Evolutionary conservation across 2,113 vertebrate genomes (phyloP).

Genomic region (Columba livia): DNA sequence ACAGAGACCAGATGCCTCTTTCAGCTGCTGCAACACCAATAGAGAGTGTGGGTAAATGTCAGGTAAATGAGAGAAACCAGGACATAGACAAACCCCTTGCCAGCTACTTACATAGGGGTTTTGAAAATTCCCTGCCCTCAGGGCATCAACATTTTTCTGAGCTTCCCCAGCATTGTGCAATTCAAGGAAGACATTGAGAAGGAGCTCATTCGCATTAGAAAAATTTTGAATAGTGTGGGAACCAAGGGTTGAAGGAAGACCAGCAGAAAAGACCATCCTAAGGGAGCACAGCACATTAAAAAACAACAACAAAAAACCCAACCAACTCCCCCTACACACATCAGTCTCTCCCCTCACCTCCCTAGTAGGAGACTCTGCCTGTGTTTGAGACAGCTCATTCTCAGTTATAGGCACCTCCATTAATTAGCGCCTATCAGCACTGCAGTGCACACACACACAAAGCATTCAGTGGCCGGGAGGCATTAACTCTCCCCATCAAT

Average conservation of each 20-base stretch:
- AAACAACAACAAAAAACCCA: not conserved
- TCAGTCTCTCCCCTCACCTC: not conserved
- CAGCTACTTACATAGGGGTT: not conserved
- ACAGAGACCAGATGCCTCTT: constrained; percentile 37
- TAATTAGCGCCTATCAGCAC: not conserved
- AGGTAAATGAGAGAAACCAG: not conserved
- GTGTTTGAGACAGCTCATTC: not conserved
- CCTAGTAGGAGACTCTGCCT: not conserved
- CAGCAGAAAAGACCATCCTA: not conserved
- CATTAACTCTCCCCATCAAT: not conserved
- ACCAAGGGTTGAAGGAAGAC: not conserved
- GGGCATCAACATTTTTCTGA: not conserved
- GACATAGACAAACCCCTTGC: not conserved
- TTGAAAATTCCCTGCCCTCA: not conserved
- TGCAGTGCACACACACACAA: not conserved
- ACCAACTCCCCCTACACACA: too few species aligned
- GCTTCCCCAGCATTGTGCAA: not conserved
- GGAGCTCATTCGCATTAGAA: constrained; percentile 33
- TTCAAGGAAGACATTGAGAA: not conserved
- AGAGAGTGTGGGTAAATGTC: not conserved
- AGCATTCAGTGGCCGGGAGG: not conserved
- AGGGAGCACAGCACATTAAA: not conserved
- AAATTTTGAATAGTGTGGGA: not conserved
- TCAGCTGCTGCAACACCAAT: not conserved
- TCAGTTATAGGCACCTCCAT: not conserved